Evolutionary conservation across 2,797 vertebrate species (phyloP).

Genomic region (Arremon brunneinucha): DNA sequence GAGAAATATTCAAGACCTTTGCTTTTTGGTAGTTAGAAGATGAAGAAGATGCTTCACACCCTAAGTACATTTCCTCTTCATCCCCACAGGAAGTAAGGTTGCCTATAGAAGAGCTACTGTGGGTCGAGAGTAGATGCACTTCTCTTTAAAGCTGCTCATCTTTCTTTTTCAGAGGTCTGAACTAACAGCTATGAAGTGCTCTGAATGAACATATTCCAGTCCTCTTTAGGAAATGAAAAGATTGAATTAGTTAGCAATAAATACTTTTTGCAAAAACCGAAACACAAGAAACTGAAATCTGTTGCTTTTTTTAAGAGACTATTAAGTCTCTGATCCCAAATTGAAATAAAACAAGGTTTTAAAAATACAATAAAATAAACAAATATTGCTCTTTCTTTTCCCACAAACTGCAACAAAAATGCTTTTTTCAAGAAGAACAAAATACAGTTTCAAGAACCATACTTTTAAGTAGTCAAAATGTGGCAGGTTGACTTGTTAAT

Average conservation of each 20-base stretch:
- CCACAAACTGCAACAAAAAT: background rate
- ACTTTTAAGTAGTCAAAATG: background rate
- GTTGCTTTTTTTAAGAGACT: background rate
- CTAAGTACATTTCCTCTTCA: slow-evolving; percentile 47
- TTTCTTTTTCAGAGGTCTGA: background rate
- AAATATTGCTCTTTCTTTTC: background rate
- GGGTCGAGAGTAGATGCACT: background rate
- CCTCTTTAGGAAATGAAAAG: background rate
- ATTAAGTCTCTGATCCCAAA: background rate
- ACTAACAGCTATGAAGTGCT: background rate
- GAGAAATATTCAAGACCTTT: background rate
- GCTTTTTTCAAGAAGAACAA: background rate
- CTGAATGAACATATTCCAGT: background rate
- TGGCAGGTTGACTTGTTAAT: background rate
- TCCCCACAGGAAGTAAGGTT: slow-evolving; percentile 53
- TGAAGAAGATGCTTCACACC: slow-evolving; percentile 3
- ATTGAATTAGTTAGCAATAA: background rate
- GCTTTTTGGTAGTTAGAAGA: background rate
- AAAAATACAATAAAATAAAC: background rate
- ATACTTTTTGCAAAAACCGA: background rate
- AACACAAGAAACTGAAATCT: background rate
- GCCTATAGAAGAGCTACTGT: background rate
- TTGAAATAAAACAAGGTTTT: background rate
- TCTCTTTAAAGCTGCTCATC: background rate
- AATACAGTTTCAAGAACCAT: background rate